Percentiles rank a stretch among this genome's conserved stretches.
phyloP scores from a whole-genome alignment of 2,797 vertebrate species.

The Lophura swinhoii region DNA sequence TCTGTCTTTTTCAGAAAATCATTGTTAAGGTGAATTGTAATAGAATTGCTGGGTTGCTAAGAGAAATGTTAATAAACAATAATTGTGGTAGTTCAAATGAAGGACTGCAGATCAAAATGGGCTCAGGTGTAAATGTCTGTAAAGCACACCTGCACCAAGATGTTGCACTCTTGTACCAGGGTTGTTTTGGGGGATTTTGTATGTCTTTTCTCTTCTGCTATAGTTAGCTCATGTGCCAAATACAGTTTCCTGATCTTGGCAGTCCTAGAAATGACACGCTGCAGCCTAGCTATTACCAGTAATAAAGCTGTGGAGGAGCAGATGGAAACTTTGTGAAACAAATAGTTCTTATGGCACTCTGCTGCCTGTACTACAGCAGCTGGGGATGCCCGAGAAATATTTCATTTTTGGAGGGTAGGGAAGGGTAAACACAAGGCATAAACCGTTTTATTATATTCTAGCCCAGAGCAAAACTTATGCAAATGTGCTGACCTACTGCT shows the following conservation, averaged over 20 bases:
- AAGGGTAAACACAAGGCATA: conserved; percentile 48
- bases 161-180: neutral
- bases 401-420: conserved; percentile 24
- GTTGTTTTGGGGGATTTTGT: neutral
- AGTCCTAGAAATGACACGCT: neutral
- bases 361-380: conserved; percentile 10
- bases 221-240: neutral
- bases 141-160: neutral
- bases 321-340: conserved; percentile 19
- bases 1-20: neutral
- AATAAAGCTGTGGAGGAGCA: conserved; percentile 30
- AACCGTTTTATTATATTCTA: conserved; percentile 55
- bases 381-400: conserved; percentile 35
- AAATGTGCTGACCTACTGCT: conserved; percentile 69
- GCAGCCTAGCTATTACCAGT: neutral
- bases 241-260: neutral
- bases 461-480: conserved; percentile 62
- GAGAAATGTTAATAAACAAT: neutral
- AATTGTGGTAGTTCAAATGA: neutral
- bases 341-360: conserved; percentile 12
- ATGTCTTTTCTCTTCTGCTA: neutral
- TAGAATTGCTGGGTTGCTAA: neutral
- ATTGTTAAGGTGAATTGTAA: neutral
- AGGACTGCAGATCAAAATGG: neutral
- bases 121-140: neutral